Conservation (phyloP, 2,113 vertebrate genomes). For the Cichladusa arquata region DNA sequence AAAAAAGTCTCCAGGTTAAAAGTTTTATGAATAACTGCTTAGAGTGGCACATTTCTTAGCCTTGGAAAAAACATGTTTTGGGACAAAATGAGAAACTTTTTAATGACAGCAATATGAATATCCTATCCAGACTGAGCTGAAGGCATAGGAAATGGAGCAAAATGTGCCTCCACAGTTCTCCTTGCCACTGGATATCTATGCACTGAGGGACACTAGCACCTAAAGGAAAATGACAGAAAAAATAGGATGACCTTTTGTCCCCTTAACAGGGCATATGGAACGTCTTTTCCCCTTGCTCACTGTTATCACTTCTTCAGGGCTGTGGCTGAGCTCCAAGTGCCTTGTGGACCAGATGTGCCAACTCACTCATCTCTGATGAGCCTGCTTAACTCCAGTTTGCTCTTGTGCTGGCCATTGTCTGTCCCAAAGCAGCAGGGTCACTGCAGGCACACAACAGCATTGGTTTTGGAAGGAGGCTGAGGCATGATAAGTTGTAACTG, state of each 20-base stretch:
- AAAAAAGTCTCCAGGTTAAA: not conserved
- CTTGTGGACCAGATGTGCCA: not conserved
- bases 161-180: not conserved
- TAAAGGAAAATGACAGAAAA: not conserved
- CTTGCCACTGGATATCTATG: not conserved
- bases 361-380: not conserved
- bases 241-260: not conserved
- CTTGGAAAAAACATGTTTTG: not conserved
- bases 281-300: fast-evolving
- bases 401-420: not conserved
- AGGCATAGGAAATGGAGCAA: not conserved
- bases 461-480: not conserved
- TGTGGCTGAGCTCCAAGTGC: not conserved
- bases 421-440: fast-evolving
- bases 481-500: not conserved
- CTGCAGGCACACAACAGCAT: fast-evolving
- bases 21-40: not conserved
- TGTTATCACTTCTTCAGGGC: not conserved
- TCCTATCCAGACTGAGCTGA: not conserved
- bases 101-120: not conserved
- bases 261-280: fast-evolving
- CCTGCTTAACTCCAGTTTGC: not conserved
- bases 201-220: not conserved
- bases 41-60: not conserved
- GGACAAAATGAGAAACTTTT: not conserved